Conservation (phyloP, 2,797 vertebrate species). For the Pangasius macronema region DNA sequence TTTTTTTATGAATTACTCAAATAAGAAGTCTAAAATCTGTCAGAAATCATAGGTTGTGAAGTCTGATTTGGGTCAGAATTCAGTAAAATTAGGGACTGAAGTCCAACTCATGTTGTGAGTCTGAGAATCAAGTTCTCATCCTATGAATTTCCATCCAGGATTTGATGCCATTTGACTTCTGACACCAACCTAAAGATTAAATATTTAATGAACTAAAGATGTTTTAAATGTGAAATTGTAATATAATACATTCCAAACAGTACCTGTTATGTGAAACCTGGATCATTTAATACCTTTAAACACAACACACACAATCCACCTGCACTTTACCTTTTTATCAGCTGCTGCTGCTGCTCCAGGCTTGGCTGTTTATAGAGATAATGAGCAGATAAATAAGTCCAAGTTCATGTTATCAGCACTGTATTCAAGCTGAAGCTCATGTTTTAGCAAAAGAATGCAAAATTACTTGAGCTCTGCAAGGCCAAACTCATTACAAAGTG, state of each 20-base stretch:
- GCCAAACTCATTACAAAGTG: background rate
- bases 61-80: background rate
- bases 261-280: background rate
- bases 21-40: background rate
- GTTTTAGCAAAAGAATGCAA: background rate
- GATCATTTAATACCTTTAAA: constrained; percentile 5
- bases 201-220: background rate
- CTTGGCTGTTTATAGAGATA: constrained; percentile 53
- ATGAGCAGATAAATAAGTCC: constrained; percentile 30
- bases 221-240: background rate
- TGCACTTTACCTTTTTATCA: constrained; percentile 57
- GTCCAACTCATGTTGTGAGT: background rate
- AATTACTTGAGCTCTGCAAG: constrained; percentile 7
- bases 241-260: background rate
- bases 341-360: constrained; percentile 45
- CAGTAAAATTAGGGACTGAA: background rate
- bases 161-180: background rate
- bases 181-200: background rate
- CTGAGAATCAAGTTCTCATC: background rate
- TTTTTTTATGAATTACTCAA: background rate
- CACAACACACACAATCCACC: background rate
- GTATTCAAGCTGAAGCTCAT: background rate
- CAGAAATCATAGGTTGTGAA: background rate
- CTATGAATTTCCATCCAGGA: background rate
- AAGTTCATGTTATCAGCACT: background rate